Evolutionary conservation across 2,888 invertebrate species (phyloP).

Genomic region (Thalpophila matura): DNA sequence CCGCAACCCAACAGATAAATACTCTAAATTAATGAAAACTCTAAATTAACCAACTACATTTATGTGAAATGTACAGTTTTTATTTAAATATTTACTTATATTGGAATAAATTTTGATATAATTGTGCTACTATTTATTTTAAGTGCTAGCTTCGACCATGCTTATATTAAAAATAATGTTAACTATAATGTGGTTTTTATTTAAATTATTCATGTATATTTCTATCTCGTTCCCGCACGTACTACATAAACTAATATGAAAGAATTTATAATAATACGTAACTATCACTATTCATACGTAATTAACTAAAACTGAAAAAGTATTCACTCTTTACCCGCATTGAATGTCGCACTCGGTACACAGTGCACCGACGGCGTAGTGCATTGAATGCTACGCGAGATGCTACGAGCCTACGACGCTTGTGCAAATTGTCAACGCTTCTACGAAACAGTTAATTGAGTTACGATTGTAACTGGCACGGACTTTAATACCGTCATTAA

Average conservation of each 20-base stretch:
- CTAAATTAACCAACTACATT: conserved; percentile 16
- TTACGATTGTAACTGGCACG: conserved; percentile 39
- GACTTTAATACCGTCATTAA: conserved; percentile 33
- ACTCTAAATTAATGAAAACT: conserved; percentile 36
- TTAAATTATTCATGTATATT: not conserved
- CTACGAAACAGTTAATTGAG: conserved; percentile 50
- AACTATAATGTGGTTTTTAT: not conserved
- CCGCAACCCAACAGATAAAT: conserved; percentile 32
- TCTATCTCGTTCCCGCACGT: no score
- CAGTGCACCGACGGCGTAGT: conserved; percentile 43
- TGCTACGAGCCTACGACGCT: conserved; percentile 50
- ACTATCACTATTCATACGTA: not conserved
- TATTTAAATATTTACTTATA: conserved; percentile 5
- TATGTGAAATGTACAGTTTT: conserved; percentile 10
- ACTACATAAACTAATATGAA: not conserved
- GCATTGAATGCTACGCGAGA: conserved; percentile 46
- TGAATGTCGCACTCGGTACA: conserved; percentile 19
- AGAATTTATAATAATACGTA: not conserved
- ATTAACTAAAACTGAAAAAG: conserved; percentile 13
- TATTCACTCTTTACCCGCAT: conserved; percentile 13
- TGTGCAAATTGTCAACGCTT: conserved; percentile 48
- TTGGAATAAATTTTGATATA: conserved; percentile 13
- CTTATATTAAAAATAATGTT: not conserved
- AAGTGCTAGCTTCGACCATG: not conserved
- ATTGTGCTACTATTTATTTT: conserved; percentile 1